A percentile compares a stretch with the other conserved stretches of the same genome.
Conservation (phyloP, 2,113 vertebrate species). For the Podocnemis expansa region DNA sequence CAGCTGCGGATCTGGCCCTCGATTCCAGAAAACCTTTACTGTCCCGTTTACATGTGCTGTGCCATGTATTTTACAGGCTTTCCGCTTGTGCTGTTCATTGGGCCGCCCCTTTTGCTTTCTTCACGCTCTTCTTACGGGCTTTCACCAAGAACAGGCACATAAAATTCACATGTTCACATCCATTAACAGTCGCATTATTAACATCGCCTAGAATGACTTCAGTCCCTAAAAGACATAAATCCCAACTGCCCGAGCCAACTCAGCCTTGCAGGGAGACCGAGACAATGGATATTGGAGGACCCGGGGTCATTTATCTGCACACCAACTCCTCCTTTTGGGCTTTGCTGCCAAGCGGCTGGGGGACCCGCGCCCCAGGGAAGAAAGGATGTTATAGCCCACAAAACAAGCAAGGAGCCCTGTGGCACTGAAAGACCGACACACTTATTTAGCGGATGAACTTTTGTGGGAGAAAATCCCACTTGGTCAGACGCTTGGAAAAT, state of each 20-base stretch:
- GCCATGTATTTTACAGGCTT: background rate
- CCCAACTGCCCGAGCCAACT: background rate
- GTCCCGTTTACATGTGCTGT: background rate
- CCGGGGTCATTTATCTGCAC: background rate
- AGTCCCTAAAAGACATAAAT: background rate
- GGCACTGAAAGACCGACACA: too few relatives aligned
- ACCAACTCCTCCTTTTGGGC: background rate
- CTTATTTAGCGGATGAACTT: too few relatives aligned
- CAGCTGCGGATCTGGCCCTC: background rate
- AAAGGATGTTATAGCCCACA: background rate
- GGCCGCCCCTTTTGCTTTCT: background rate
- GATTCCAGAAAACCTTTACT: background rate
- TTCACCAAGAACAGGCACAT: background rate
- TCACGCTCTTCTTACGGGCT: background rate
- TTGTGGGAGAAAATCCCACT: too few relatives aligned
- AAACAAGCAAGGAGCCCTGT: too few relatives aligned
- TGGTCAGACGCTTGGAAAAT: too few relatives aligned
- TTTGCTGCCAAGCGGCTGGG: background rate
- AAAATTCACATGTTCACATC: background rate
- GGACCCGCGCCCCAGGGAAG: background rate
- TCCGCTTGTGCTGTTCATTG: fast-evolving
- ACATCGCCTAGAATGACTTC: background rate
- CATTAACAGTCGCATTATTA: background rate
- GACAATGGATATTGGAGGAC: background rate
- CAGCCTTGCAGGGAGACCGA: background rate